These are phyloP conservation scores for Arrhamphus sclerolepis DNA, from an alignment of 2,797 vertebrate genomes.

Conservation along the genomic window DNA sequence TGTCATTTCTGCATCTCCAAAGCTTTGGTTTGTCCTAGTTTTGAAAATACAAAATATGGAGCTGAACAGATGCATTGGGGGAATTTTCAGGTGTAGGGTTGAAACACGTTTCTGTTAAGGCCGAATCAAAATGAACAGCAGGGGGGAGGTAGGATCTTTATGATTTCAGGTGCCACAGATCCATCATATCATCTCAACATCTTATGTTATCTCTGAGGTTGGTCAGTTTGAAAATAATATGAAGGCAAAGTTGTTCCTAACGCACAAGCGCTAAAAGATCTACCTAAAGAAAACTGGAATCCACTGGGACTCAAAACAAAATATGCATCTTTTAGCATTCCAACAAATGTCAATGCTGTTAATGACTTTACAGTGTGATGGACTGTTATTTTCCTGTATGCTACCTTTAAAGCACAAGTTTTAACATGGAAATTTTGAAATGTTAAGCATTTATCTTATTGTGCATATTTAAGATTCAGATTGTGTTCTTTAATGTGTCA, in stretches of 20 bases:
- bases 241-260: not conserved
- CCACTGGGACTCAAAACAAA: too few relatives aligned
- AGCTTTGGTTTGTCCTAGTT: conserved; percentile 63
- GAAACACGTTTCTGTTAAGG: not conserved
- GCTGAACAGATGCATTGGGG: conserved; percentile 34
- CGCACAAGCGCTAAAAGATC: not conserved
- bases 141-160: not conserved
- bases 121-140: conserved; percentile 18
- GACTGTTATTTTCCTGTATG: too few relatives aligned
- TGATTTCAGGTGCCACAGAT: conserved; percentile 15
- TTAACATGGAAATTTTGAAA: too few relatives aligned
- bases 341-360: too few relatives aligned
- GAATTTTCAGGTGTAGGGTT: conserved; percentile 25
- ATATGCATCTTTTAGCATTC: too few relatives aligned
- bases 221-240: not conserved
- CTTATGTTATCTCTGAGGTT: not conserved
- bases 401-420: too few relatives aligned
- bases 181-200: not conserved
- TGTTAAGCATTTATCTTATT: too few relatives aligned
- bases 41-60: conserved; percentile 52
- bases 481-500: too few relatives aligned
- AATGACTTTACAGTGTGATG: too few relatives aligned
- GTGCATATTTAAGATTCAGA: too few relatives aligned
- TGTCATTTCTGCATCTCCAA: conserved; percentile 62
- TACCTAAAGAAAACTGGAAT: not conserved